A percentile compares a stretch with the other conserved stretches of the same genome.
These are phyloP conservation scores for Podilymbus podiceps DNA, from an alignment of 2,113 vertebrate species.

Conservation along the genomic window DNA sequence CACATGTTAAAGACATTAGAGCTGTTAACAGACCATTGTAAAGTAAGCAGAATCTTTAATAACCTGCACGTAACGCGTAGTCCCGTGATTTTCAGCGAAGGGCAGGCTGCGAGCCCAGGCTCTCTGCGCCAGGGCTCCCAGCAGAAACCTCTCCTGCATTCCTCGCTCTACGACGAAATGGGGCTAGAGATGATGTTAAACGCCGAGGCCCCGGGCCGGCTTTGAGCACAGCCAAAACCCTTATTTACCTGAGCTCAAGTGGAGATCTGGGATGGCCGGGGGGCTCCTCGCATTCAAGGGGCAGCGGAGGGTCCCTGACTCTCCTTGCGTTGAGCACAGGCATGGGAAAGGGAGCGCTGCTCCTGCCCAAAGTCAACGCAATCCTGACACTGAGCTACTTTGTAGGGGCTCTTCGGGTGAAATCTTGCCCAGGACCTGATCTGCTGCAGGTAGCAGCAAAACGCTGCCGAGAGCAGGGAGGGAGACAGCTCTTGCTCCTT, in stretches of 20 bases:
- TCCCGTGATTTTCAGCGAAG: conserved; percentile 11
- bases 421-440: neutral
- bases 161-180: neutral
- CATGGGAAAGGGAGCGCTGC: neutral
- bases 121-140: neutral
- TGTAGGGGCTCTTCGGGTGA: neutral
- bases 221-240: neutral
- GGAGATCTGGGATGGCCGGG: neutral
- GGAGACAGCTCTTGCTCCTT: neutral
- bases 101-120: neutral
- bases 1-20: conserved; percentile 85
- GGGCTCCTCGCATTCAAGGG: accelerated
- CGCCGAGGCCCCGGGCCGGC: neutral
- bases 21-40: conserved; percentile 82
- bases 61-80: conserved; percentile 55
- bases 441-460: neutral
- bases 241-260: neutral
- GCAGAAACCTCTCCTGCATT: neutral
- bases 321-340: neutral
- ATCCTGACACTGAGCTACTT: neutral
- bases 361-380: neutral
- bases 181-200: neutral
- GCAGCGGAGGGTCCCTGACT: neutral
- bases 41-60: conserved; percentile 83
- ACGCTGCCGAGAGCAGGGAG: neutral